Percentiles rank a stretch among this genome's conserved stretches.
phyloP scores from a whole-genome alignment of 53 echinoderm and acorn worm genomes.

The Paracentrotus lividus region DNA sequence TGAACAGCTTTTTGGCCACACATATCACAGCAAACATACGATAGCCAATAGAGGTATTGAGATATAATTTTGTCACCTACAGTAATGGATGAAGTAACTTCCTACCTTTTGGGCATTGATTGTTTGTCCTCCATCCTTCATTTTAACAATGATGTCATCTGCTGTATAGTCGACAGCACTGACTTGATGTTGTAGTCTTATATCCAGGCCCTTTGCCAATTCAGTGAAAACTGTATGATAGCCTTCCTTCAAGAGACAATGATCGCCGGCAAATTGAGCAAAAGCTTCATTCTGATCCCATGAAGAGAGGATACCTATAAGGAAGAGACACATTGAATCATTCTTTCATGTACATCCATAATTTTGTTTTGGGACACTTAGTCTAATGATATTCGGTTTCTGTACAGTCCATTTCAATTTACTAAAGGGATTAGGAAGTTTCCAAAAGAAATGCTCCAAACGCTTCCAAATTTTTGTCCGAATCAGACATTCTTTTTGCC shows the following conservation, averaged over 20 bases:
- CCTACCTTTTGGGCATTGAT: conserved; percentile 80
- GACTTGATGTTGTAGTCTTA: conserved; percentile 86
- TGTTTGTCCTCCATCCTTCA: conserved; percentile 80
- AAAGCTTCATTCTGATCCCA: conserved; percentile 99
- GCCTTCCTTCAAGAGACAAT: conserved; percentile 84
- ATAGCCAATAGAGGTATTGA: too few species aligned
- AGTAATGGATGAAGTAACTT: not conserved
- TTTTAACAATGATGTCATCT: conserved; percentile 74
- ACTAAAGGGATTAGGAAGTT: too few species aligned
- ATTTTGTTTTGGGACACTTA: too few species aligned
- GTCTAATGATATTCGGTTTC: too few species aligned
- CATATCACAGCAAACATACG: too few species aligned
- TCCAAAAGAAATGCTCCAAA: too few species aligned
- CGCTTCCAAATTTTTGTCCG: too few species aligned
- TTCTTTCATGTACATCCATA: not conserved
- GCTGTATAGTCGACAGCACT: conserved; percentile 81
- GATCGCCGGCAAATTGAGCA: conserved; percentile 99
- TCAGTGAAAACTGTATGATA: conserved; percentile 83
- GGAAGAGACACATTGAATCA: not conserved
- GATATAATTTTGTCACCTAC: too few species aligned
- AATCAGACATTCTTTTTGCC: too few species aligned
- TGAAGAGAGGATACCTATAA: conserved; percentile 92
- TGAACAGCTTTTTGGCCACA: too few species aligned
- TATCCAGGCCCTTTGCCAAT: conserved; percentile 87
- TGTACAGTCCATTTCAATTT: too few species aligned